phyloP scores from a whole-genome alignment of 2,888 invertebrate genomes.

The Caenorhabditis doughertyi region DNA sequence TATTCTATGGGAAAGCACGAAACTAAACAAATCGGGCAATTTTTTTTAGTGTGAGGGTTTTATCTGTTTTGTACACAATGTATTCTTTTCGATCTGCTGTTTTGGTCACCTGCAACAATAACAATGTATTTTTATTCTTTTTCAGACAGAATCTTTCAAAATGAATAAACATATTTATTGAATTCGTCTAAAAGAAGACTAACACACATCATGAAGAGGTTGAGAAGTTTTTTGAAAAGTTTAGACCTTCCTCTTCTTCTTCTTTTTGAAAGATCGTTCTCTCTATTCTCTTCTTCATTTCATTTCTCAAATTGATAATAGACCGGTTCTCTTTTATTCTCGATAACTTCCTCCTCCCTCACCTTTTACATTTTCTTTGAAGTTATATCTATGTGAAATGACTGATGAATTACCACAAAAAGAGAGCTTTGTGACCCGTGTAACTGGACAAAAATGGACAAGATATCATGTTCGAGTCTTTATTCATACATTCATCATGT shows the following conservation, averaged over 20 bases:
- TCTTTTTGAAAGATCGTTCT: conserved; percentile 9
- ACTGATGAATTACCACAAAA: conserved; percentile 20
- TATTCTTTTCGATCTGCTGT: conserved; percentile 6
- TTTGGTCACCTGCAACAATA: conserved; percentile 21
- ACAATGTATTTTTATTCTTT: conserved; percentile 16
- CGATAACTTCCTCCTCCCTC: conserved; percentile 7
- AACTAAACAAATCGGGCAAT: conserved; percentile 6
- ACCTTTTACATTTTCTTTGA: conserved; percentile 30
- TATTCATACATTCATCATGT: conserved; percentile 70
- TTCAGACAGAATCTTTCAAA: background rate
- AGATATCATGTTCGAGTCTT: conserved; percentile 69
- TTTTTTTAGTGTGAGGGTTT: conserved; percentile 1
- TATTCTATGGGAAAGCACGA: background rate
- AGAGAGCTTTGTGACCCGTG: conserved; percentile 41
- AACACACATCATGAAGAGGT: conserved; percentile 3
- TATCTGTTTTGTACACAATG: conserved; percentile 33
- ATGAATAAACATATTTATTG: conserved; percentile 33
- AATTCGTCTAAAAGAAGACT: conserved; percentile 15
- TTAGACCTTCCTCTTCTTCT: background rate
- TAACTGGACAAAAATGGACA: conserved; percentile 67
- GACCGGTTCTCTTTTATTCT: conserved; percentile 52
- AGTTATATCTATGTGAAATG: conserved; percentile 39
- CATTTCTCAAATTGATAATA: conserved; percentile 32
- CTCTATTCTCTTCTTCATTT: background rate
- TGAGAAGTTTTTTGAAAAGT: conserved; percentile 4